Conservation (phyloP, 2,797 vertebrate species). For the Tokudaia tokunoshimensis region DNA sequence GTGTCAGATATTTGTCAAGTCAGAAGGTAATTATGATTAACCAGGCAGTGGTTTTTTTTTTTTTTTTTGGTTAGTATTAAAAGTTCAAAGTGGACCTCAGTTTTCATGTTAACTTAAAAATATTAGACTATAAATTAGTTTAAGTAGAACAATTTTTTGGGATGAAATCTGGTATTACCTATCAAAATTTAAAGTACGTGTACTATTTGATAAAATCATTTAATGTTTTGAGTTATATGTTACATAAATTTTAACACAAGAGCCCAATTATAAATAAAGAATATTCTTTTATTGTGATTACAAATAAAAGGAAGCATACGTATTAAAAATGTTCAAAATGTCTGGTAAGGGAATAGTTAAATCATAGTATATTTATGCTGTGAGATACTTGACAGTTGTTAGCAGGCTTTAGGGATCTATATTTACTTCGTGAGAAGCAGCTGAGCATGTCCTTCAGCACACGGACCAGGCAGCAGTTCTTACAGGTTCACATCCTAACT, state of each 20-base stretch:
- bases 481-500: slow-evolving; percentile 47
- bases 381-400: slow-evolving; percentile 14
- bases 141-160: slow-evolving; percentile 17
- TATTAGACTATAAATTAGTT: slow-evolving; percentile 35
- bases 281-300: slow-evolving; percentile 57
- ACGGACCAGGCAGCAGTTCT: background rate
- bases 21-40: slow-evolving; percentile 56
- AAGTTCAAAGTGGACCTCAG: slow-evolving; percentile 44
- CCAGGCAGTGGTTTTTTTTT: background rate
- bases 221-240: slow-evolving; percentile 58
- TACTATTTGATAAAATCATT: slow-evolving; percentile 46
- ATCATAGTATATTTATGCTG: slow-evolving; percentile 46
- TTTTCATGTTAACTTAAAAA: slow-evolving; percentile 58
- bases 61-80: slow-evolving; percentile 14
- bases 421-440: slow-evolving; percentile 51
- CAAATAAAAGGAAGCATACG: slow-evolving; percentile 40
- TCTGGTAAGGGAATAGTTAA: slow-evolving; percentile 45
- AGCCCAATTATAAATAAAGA: slow-evolving; percentile 38
- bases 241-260: slow-evolving; percentile 59
- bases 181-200: slow-evolving; percentile 45
- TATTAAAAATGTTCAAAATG: slow-evolving; percentile 52
- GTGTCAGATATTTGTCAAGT: slow-evolving; percentile 61
- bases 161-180: slow-evolving; percentile 34
- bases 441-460: background rate
- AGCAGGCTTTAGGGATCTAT: slow-evolving; percentile 27